Evolutionary conservation across 2,888 invertebrate genomes (phyloP).

Genomic region (Pammene fasciana): DNA sequence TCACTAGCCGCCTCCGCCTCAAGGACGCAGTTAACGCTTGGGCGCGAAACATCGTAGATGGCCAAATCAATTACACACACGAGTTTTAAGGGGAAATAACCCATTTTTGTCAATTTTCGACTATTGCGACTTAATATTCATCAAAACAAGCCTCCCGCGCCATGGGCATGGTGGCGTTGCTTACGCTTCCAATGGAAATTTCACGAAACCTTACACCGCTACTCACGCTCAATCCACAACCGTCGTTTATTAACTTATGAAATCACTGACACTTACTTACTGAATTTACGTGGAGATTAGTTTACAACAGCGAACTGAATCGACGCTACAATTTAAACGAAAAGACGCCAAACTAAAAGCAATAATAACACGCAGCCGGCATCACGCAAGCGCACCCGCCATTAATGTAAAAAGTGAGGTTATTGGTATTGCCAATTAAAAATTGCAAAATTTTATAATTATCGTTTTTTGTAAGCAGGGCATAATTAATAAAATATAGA

Average conservation of each 20-base stretch:
- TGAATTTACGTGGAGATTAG: conserved; percentile 51
- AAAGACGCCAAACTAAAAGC: conserved; percentile 75
- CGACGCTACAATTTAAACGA: conserved; percentile 58
- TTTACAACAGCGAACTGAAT: conserved; percentile 59
- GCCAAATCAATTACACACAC: conserved; percentile 45
- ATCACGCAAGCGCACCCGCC: conserved; percentile 83
- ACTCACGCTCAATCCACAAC: conserved; percentile 51
- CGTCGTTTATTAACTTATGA: conserved; percentile 46
- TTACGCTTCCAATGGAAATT: conserved; percentile 65
- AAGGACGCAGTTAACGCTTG: conserved; percentile 64
- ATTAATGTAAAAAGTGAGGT: conserved; percentile 66
- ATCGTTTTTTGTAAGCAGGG: not conserved
- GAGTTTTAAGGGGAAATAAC: conserved; percentile 43
- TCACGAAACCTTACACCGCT: conserved; percentile 50
- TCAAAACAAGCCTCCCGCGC: conserved; percentile 64
- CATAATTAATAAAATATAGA: not conserved
- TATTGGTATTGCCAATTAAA: conserved; percentile 57
- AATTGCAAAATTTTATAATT: conserved; percentile 38
- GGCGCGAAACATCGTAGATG: conserved; percentile 57
- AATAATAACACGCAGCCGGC: conserved; percentile 80
- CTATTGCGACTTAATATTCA: conserved; percentile 63
- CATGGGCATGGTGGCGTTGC: conserved; percentile 75
- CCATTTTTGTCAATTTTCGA: conserved; percentile 48
- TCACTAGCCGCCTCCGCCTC: conserved; percentile 69
- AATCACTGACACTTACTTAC: conserved; percentile 40